Conservation (phyloP, 2,888 invertebrate genomes). For the Hipparchia semele region DNA sequence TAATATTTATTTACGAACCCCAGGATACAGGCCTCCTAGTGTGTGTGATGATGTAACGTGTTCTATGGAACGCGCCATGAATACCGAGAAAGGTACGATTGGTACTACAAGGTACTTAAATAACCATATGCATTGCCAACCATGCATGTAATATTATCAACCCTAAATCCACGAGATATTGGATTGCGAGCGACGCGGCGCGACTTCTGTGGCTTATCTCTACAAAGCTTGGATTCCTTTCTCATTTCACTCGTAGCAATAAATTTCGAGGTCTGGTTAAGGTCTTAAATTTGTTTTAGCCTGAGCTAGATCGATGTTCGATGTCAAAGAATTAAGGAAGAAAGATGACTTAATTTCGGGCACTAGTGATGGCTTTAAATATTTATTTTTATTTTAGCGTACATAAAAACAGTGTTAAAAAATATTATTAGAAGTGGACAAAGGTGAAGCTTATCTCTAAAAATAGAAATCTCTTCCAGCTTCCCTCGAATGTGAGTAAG, state of each 20-base stretch:
- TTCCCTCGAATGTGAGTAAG: too few species aligned
- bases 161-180: conserved; percentile 16
- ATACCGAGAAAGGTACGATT: too few species aligned
- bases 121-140: conserved; percentile 1
- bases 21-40: too few species aligned
- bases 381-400: too few species aligned
- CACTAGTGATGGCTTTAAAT: not conserved
- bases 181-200: not conserved
- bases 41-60: too few species aligned
- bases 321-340: not conserved
- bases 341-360: not conserved
- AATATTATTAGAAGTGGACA: too few species aligned
- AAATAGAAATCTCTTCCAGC: too few species aligned
- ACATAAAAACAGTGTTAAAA: too few species aligned
- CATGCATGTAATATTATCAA: conserved; percentile 5
- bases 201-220: conserved; percentile 17
- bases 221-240: conserved; percentile 10
- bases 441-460: too few species aligned
- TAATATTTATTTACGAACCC: too few species aligned
- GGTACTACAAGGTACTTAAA: too few species aligned
- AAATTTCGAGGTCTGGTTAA: conserved; percentile 5
- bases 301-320: conserved; percentile 3
- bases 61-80: too few species aligned
- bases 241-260: conserved; percentile 18
- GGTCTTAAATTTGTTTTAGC: conserved; percentile 10